A percentile compares a stretch with the other conserved stretches of the same genome.
These are phyloP conservation scores for Nesogale talazaci DNA, from an alignment of 2,113 vertebrate species.

Conservation along the genomic window DNA sequence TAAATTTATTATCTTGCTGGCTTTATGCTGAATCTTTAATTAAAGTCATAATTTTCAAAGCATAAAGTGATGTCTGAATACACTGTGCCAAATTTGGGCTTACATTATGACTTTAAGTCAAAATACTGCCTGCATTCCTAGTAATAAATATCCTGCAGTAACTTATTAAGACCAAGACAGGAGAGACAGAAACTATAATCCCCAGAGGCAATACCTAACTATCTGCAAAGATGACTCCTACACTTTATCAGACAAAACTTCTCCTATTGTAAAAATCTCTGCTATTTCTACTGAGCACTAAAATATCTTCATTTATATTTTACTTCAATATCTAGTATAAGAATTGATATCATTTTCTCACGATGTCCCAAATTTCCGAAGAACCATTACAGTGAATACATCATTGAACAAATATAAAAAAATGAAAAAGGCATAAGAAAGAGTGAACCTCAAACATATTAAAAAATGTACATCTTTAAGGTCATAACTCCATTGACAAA, in stretches of 20 bases:
- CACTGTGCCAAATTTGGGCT: slow-evolving; percentile 53
- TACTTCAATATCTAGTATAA: background rate
- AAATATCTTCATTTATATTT: background rate
- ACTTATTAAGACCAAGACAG: background rate
- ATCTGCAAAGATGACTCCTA: background rate
- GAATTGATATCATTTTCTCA: background rate
- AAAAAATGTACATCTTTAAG: background rate
- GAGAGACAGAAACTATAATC: slow-evolving; percentile 5
- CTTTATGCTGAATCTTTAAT: slow-evolving; percentile 75
- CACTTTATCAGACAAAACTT: background rate
- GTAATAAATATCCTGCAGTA: slow-evolving; percentile 54
- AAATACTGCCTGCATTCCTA: slow-evolving; percentile 47
- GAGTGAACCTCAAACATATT: background rate
- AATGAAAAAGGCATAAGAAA: background rate
- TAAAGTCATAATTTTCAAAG: slow-evolving; percentile 75
- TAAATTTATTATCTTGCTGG: slow-evolving; percentile 71
- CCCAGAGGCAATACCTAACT: background rate
- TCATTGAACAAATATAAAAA: background rate
- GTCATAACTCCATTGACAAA: background rate
- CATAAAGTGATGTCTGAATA: slow-evolving; percentile 67
- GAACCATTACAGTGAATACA: background rate
- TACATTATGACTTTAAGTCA: slow-evolving; percentile 57
- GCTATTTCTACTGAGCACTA: background rate
- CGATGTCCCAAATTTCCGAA: background rate
- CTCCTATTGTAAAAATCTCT: background rate